Base-by-base conservation (phyloP, 92 coral and sea anemone species). In the Isaurus tuberculatus region DNA sequence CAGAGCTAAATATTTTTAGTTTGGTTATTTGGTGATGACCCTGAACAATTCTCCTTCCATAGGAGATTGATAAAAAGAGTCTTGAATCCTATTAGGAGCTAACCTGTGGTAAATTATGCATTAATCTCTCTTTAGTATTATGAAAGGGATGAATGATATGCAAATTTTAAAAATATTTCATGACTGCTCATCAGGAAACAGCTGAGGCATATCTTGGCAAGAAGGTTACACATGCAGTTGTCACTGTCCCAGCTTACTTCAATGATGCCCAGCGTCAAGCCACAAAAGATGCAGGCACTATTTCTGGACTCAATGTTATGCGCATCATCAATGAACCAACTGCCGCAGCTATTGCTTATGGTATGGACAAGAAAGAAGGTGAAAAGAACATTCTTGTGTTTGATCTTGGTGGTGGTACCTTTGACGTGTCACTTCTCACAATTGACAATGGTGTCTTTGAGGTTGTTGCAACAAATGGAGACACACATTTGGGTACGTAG, bases 171-270 rank as follows among this genome's bases (percentile, higher is more conserved):
- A 6, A 6, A 40, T 40, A 8, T 40, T 40, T 3, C 44, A 40
- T 40, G 0, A 19, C 20, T 60, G 6, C 15, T 26, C 67, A 14
- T 31, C 75, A 96, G 99, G 99, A 96, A 96, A 93, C 95, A 60
- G 99, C 99, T 14, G 99, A 96, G 67, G 99, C 99, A 22, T 96
- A 93, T 86, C 95, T 95, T 58, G 94, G 98, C 8, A 95, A 95
- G 94, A 95, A 96, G 79, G 98, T 95, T 61, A 95, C 98, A 42
- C 98, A 95, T 89, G 98, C 98, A 31, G 98, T 95, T n/a, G 98
- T 95, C 71, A 95, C 98, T 26, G 98, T 95, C 29, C 98, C 98
- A 57, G 98, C 98, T 33, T 95, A 95, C 87, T 95, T 95, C 91
- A 95, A 95, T 34, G 98, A 95, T 86, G 98, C 98, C 22, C 98